These are phyloP conservation scores for Chloroceryle aenea DNA, from an alignment of 2,113 vertebrate species.

Conservation along the genomic window DNA sequence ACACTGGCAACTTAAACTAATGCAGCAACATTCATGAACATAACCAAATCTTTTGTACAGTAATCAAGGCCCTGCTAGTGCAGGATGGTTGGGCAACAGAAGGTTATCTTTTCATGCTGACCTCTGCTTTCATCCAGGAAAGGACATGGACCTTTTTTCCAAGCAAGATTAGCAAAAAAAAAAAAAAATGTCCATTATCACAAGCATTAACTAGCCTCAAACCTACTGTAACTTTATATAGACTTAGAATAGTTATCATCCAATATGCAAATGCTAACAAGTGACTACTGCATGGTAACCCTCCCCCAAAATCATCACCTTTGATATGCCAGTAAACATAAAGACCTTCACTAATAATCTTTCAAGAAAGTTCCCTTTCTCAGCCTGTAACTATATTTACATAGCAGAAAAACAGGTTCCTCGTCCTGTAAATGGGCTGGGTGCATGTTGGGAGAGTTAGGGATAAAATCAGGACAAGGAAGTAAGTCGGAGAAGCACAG, in stretches of 20 bases:
- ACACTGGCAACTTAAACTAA: neutral
- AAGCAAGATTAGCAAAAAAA: neutral
- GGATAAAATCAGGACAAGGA: neutral
- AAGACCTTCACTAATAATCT: neutral
- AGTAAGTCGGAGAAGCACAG: neutral
- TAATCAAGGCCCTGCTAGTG: neutral
- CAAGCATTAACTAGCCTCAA: neutral
- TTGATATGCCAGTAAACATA: neutral
- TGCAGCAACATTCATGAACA: neutral
- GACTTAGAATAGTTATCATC: accelerated
- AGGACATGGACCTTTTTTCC: neutral
- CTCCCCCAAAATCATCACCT: neutral
- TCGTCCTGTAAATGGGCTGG: neutral
- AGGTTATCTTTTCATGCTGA: neutral
- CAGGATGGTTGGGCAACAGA: neutral
- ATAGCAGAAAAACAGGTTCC: neutral
- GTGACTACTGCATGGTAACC: no score
- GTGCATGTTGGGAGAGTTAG: neutral
- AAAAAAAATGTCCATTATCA: neutral
- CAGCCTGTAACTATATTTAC: neutral
- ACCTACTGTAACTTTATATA: accelerated
- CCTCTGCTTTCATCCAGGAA: neutral
- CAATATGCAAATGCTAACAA: neutral
- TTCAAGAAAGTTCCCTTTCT: neutral
- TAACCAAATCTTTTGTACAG: neutral